These are phyloP conservation scores for Ectemnius lituratus DNA, from an alignment of 2,888 invertebrate species.

Conservation along the genomic window DNA sequence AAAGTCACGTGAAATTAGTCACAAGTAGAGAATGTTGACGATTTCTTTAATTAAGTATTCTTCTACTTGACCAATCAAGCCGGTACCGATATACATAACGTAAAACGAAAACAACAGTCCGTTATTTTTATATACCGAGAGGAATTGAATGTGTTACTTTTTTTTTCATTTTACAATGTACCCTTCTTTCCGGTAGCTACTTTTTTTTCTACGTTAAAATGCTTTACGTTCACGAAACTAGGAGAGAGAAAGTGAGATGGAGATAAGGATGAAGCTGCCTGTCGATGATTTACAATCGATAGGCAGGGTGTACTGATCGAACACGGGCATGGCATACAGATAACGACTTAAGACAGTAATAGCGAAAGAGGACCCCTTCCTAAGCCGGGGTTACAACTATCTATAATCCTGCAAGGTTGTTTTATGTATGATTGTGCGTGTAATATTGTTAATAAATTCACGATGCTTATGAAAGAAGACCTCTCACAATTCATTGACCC, in stretches of 20 bases:
- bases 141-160: slow-evolving; percentile 42
- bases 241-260: not conserved
- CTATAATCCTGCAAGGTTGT: slow-evolving; percentile 73
- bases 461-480: slow-evolving; percentile 74
- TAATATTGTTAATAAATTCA: slow-evolving; percentile 76
- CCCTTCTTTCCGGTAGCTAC: not conserved
- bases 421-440: slow-evolving; percentile 77
- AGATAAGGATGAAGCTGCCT: not conserved
- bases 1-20: too few species aligned
- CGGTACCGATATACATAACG: not conserved
- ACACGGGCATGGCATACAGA: slow-evolving; percentile 75
- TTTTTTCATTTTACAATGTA: slow-evolving; percentile 28
- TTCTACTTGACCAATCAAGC: too few species aligned
- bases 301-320: slow-evolving; percentile 31
- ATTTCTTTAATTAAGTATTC: too few species aligned
- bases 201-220: slow-evolving; percentile 34
- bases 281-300: slow-evolving; percentile 35
- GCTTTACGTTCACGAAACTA: slow-evolving; percentile 26
- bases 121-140: slow-evolving; percentile 64
- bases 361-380: slow-evolving; percentile 58
- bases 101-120: slow-evolving; percentile 38
- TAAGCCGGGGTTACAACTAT: slow-evolving; percentile 59
- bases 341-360: slow-evolving; percentile 71
- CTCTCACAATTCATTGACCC: slow-evolving; percentile 13
- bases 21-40: too few species aligned